Percentiles rank a stretch among this genome's conserved stretches.
phyloP scores from a whole-genome alignment of 2,888 invertebrate genomes.

The Lasius platythorax region DNA sequence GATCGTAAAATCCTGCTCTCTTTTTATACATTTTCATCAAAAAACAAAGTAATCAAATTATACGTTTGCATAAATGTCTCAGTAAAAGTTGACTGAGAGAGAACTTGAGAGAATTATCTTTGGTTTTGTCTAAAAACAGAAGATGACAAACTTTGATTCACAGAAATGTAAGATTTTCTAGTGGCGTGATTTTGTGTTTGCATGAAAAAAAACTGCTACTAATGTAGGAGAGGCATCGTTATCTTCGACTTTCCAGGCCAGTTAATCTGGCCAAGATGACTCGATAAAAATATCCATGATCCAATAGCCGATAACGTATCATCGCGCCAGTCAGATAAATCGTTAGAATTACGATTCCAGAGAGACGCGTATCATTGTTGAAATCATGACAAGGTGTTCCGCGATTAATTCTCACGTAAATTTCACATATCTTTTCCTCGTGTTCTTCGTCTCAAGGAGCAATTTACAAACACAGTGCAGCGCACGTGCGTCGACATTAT shows the following conservation, averaged over 20 bases:
- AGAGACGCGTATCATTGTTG: conserved; percentile 73
- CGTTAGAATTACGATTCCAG: conserved; percentile 53
- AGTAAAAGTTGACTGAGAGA: not conserved
- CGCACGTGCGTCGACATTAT: conserved; percentile 6
- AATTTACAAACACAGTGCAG: conserved; percentile 16
- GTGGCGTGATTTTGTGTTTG: conserved; percentile 12
- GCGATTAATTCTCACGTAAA: conserved; percentile 25
- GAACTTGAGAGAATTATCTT: not conserved
- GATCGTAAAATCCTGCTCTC: not conserved
- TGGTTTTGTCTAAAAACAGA: not conserved
- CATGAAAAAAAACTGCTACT: conserved; percentile 10
- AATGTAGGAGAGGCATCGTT: conserved; percentile 51
- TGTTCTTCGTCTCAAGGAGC: not conserved
- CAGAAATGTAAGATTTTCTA: not conserved
- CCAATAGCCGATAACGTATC: conserved; percentile 77
- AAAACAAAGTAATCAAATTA: not conserved
- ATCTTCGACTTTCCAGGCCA: conserved; percentile 60
- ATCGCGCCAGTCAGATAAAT: conserved; percentile 64
- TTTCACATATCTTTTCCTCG: not conserved
- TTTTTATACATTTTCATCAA: not conserved
- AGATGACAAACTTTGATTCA: not conserved
- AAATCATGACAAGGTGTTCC: conserved; percentile 73
- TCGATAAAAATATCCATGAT: conserved; percentile 80
- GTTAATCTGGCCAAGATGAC: conserved; percentile 62
- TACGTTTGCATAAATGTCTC: not conserved